Base-by-base conservation (phyloP, 2,888 invertebrate species). In the Saturnia japonica region DNA sequence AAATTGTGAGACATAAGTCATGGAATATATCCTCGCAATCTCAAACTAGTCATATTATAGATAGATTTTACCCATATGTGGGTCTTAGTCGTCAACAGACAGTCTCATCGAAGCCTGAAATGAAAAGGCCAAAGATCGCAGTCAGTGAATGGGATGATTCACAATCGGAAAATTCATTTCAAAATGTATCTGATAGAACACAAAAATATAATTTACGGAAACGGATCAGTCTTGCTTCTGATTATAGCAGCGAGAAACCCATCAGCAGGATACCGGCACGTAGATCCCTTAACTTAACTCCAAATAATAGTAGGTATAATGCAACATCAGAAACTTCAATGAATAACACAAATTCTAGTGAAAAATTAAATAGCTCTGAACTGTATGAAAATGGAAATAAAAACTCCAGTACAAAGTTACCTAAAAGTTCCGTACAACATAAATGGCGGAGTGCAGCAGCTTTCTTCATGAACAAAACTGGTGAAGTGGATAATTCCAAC, bases 1-100 rank as follows among this genome's bases (percentile, higher is more conserved):
- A 94, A 86, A 86, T 96, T 42, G 92, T 94, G 28, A 91, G 96
- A 47, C 96, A 95, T 76, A 95, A 95, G 77, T 96, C 96, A 0
- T 96, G 96, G 96, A 96, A 96, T 80, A 93, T 95, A 12, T 87
- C 93, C 1, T 83, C 92, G 9, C 90, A 90, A 68, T 88, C 92
- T 43, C 94, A 89, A 83, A 80, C 85, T 82, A 88, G 85, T 86
- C 90, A 89, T 71, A 88, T 85, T 69, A 82, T 84, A 7, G 91
- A 92, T 75, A 86, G 92, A 73, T 93, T 95, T 80, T 95, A 95
- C 84, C 94, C 95, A 0, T 95, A 95, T 77, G 86, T 92, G 25
- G 95, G 92, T 69, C 81, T 96, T 28, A 93, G 95, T 34, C 85
- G 90, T 62, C 85, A 82, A 89, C 94, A 77, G 88, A 88, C 89